phyloP scores from a whole-genome alignment of 2,113 vertebrate species.

The Saguinus imperator region DNA sequence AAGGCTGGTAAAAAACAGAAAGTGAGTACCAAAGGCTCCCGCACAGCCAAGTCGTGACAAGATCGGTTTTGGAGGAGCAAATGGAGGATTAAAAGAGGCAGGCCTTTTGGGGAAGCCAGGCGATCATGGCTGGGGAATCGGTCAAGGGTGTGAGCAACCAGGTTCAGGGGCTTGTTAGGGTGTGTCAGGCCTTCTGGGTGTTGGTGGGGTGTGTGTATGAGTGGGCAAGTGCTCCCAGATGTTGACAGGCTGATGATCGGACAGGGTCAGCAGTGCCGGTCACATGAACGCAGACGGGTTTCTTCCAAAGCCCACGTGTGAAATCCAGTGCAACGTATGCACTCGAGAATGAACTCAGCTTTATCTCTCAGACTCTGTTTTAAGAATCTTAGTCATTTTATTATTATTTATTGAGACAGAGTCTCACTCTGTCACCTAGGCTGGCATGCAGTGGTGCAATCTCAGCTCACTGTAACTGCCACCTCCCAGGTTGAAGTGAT shows the following conservation, averaged over 20 bases:
- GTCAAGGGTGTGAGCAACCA: not conserved
- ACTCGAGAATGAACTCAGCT: not conserved
- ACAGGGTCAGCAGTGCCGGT: not conserved
- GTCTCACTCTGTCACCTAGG: no score
- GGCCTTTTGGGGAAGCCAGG: not conserved
- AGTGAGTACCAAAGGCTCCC: not conserved
- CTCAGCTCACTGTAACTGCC: no score
- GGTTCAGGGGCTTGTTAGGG: not conserved
- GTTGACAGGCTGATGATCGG: not conserved
- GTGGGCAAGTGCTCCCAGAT: not conserved
- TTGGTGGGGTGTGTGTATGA: not conserved
- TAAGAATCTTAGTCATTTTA: not conserved
- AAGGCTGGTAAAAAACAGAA: not conserved
- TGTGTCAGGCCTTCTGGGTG: not conserved
- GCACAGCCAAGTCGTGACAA: not conserved
- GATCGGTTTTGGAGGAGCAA: not conserved
- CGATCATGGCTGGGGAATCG: not conserved
- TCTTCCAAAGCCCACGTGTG: accelerated
- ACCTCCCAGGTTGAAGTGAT: no score
- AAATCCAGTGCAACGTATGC: no score
- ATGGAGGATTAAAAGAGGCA: not conserved
- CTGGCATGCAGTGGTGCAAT: no score
- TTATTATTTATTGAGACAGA: no score
- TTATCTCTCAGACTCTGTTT: not conserved
- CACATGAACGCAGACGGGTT: not conserved